Conservation (phyloP, 1,140 invertebrate genomes). For the Drosophila prosaltans region DNA sequence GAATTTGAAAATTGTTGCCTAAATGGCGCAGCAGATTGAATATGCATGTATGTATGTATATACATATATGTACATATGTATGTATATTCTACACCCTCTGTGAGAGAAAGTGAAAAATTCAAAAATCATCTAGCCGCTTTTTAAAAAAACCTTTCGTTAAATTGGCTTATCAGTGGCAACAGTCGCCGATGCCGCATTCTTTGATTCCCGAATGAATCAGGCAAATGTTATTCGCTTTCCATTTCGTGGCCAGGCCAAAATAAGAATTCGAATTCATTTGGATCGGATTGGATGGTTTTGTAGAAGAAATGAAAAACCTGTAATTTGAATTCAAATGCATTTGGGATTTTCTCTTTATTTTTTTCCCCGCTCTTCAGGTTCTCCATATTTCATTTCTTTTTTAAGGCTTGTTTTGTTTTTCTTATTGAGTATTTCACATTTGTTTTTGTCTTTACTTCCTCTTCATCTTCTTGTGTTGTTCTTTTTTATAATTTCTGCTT, state of each 20-base stretch:
- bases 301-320: neutral
- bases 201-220: conserved; percentile 5
- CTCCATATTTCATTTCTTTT: conserved; percentile 49
- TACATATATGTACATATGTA: too few species aligned
- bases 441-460: neutral
- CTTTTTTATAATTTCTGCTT: conserved; percentile 48
- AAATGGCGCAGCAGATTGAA: conserved; percentile 38
- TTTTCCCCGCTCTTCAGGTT: neutral
- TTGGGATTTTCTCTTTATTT: neutral
- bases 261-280: conserved; percentile 2
- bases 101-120: conserved; percentile 46
- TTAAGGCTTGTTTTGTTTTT: conserved; percentile 34
- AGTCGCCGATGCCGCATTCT: conserved; percentile 21
- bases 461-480: conserved; percentile 29
- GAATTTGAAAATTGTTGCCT: conserved; percentile 39
- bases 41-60: conserved; percentile 14
- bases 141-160: neutral
- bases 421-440: neutral
- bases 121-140: neutral
- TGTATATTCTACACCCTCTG: conserved; percentile 22
- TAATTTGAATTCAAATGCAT: neutral
- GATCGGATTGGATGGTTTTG: neutral
- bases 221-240: conserved; percentile 43
- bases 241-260: conserved; percentile 35
- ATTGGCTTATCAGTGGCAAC: conserved; percentile 23